A percentile compares a stretch with the other conserved stretches of the same genome.
Evolutionary conservation across 2,113 vertebrate species (phyloP).

Genomic region (Epinephelus fuscoguttatus): DNA sequence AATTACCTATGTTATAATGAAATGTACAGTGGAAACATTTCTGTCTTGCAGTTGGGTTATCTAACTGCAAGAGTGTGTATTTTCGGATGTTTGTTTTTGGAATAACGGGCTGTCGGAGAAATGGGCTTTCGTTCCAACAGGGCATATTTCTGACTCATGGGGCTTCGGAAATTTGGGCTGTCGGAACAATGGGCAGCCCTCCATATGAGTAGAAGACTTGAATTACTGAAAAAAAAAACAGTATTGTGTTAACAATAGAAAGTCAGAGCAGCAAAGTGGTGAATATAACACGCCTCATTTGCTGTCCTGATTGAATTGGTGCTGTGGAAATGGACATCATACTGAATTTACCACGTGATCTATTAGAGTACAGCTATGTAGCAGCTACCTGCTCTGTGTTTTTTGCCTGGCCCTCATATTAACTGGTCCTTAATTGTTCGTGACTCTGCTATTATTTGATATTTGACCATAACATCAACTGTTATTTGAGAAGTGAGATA

Average conservation of each 20-base stretch:
- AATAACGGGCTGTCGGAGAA: too few relatives aligned
- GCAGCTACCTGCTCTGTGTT: not conserved
- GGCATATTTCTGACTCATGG: too few relatives aligned
- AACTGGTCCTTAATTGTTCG: not conserved
- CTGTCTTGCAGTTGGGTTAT: too few relatives aligned
- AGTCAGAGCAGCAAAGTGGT: not conserved
- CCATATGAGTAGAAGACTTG: not conserved
- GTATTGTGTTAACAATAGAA: not conserved
- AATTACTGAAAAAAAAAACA: not conserved
- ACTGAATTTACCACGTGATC: not conserved
- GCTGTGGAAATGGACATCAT: not conserved
- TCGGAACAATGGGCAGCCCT: too few relatives aligned
- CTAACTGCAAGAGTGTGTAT: too few relatives aligned
- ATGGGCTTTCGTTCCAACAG: too few relatives aligned
- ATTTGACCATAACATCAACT: too few relatives aligned
- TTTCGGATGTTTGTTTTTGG: too few relatives aligned
- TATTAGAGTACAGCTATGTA: not conserved
- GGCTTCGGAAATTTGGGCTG: too few relatives aligned
- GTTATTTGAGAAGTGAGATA: slow-evolving; percentile 11
- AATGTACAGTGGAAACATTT: too few relatives aligned
- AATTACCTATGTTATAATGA: too few relatives aligned
- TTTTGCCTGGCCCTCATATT: not conserved
- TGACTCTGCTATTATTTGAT: not conserved
- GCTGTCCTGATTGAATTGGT: not conserved
- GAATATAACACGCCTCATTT: not conserved